Evolutionary conservation across 2,888 invertebrate species (phyloP), one percentile per base, ranked within the genome.

Genomic region (Meiosimyza platycephala): DNA sequence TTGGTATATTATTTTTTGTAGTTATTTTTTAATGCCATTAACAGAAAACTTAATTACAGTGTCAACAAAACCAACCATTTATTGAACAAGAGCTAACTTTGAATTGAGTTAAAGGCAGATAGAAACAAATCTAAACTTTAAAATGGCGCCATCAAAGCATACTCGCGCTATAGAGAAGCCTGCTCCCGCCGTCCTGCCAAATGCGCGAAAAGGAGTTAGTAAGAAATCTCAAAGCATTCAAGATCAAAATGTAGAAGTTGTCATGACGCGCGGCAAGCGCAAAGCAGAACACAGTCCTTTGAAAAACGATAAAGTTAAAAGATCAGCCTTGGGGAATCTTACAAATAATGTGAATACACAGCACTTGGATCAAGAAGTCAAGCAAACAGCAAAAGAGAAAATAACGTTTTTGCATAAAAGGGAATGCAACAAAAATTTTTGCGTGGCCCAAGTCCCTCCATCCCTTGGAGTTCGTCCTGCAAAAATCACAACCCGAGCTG

Each of bases 261-360:
- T 81, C 64, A 82, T 82, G 67, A 85, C 85, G 63, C 81, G 85
- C 63, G 89, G 90, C 67, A 95, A 95, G 85, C 90, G 95, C 82
- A 95, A 95, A 90, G 95, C 95, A 2, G 92, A 93, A 60, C 91
- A 91, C 76, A 95, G 94, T 72, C 95, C 95, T 6, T 83, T 92
- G 60, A 94, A 93, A 86, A 92, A 93, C 83, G 91, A 91, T 78
- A 90, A 90, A 67, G 90, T 92, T 6, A 96, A 95, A 85, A 89
- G 96, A 80, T 93, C 94, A 57, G 96, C 95, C 4, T 91, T 97
- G 83, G 94, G 94, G 75, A 96, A 96, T 85, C 91, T 96, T 78
- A 95, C 95, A 67, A 95, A 95, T 76, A 87, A 87, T 77, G 84
- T 83, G 11, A 75, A 72, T 66, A 74, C 76, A 16, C 66, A 77